Evolutionary conservation across 2,797 vertebrate species (phyloP), one percentile per base, ranked within the genome.

Genomic region (Fistularia tabacaria): DNA sequence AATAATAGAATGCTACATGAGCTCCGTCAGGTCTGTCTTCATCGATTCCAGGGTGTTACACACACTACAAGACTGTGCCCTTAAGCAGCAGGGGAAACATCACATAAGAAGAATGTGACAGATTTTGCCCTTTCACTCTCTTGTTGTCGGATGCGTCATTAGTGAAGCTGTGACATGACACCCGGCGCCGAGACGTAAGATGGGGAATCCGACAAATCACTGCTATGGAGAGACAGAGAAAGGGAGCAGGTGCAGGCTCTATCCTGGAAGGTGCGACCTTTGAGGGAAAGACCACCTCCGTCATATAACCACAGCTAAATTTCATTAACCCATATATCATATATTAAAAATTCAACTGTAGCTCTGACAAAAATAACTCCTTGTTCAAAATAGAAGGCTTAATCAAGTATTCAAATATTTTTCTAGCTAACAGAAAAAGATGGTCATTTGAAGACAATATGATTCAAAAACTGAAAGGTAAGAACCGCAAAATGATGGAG

Each of bases 241-340:
- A 55, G 66, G 53, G 55, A 60, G 58, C 57, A 4, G 50, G 64
- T 60, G 65, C 57, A 25, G 71, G 52, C 56, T 77, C 76, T 64
- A 67, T 58, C 73, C 71, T 59, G 61, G 36, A 49, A 64, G 64
- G 71, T 79, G 59, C 75, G 79, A 80, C 82, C 85, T 86, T 84
- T 85, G 25, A 46, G 72, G 61, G 71, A 78, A 83, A 76, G 79
- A 83, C 61, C 67, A 69, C 60, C 44, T 57, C 46, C 1, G 57
- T 47, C 55, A 54, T 66, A 83, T 25, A 25, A 25, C 25, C 5
- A 25, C 25, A 25, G 5, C 25, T 25, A 25, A 2, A 25, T 25
- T 25, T 25, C 25, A 2, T n/a, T n/a, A n/a, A n/a, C n/a, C n/a
- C n/a, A n/a, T n/a, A n/a, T n/a, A n/a, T n/a, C n/a, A n/a, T n/a